Evolutionary conservation across 1,140 invertebrate genomes (phyloP), one percentile per base, ranked within the genome.

Genomic region (Drosophila rufa): DNA sequence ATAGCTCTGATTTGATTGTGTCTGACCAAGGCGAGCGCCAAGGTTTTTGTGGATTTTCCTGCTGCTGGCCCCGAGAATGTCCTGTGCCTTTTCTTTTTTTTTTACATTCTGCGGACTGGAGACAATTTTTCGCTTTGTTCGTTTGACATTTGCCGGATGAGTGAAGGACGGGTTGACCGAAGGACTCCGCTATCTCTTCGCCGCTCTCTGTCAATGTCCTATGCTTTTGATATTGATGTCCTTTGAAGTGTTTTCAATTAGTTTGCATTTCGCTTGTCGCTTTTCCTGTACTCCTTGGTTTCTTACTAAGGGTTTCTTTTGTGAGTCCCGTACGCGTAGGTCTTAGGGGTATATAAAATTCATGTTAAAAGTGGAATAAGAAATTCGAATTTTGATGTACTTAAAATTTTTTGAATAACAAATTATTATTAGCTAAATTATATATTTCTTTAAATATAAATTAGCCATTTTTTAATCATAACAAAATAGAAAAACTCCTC

Each of bases 181-280:
- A 25, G 19, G 53, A 40, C 36, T 25, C 25, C 45, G 43, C 57
- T 17, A 22, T 59, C 67, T 50, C 43, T 30, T 8, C 42, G 30
- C 38, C 48, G 33, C 36, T 36, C 62, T 43, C 61, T 22, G 53
- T 38, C 66, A 38, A 36, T 48, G 69, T 73, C 53, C 40, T 36
- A 50, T 73, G 75, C 59, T 61, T 79, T 79, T 79, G 65, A 75
- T 82, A 65, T 75, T 70, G 69, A 79, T 70, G 58, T 75, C 70
- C 65, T 83, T 79, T 83, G 65, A 83, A 83, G 80, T 83, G 80
- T 80, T 83, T 83, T 75, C 80, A 83, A 83, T 83, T 83, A 83
- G 80, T 79, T 80, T 79, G 60, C 75, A 82, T 83, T 75, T 66
- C 74, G 74, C 73, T 82, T 74, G 61, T 62, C 56, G 42, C 58